Conservation (phyloP, 2,888 invertebrate species). For the Leptopterna dolabrata region DNA sequence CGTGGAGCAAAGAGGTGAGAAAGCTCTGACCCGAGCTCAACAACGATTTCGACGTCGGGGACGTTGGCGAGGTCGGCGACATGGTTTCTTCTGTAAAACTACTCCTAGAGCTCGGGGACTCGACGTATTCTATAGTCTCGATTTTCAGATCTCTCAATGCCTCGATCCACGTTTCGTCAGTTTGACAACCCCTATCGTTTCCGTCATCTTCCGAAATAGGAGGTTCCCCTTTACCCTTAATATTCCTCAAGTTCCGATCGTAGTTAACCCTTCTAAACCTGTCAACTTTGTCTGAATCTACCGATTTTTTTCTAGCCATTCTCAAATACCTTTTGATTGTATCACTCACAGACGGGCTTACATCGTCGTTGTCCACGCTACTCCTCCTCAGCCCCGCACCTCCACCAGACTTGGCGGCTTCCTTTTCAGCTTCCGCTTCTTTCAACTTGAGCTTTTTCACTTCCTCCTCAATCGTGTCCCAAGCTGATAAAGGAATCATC, state of each 20-base stretch:
- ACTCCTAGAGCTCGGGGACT: conserved; percentile 66
- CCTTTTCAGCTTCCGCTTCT: conserved; percentile 69
- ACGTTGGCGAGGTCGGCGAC: conserved; percentile 57
- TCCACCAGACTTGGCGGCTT: conserved; percentile 24
- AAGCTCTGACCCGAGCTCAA: conserved; percentile 73
- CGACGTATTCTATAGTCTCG: conserved; percentile 69
- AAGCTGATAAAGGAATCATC: conserved; percentile 71
- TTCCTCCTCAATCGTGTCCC: conserved; percentile 69
- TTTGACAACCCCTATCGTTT: conserved; percentile 80
- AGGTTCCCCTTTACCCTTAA: conserved; percentile 81
- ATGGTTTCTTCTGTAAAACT: conserved; percentile 67
- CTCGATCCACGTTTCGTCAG: conserved; percentile 80
- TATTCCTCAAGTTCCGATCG: conserved; percentile 84
- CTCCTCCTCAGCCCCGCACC: conserved; percentile 68
- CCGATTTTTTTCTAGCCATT: conserved; percentile 89
- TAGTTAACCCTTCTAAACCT: conserved; percentile 90
- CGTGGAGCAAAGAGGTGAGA: conserved; percentile 74
- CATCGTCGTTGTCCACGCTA: conserved; percentile 85
- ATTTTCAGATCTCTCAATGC: conserved; percentile 76
- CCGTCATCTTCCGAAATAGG: conserved; percentile 84
- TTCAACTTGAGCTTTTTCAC: conserved; percentile 68
- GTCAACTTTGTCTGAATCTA: conserved; percentile 83
- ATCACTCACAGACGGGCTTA: conserved; percentile 87
- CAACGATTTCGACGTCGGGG: conserved; percentile 65
- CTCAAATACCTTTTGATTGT: conserved; percentile 86